Evolutionary conservation across 2,113 vertebrate species (phyloP).

Genomic region (Cynopterus brachyotis): DNA sequence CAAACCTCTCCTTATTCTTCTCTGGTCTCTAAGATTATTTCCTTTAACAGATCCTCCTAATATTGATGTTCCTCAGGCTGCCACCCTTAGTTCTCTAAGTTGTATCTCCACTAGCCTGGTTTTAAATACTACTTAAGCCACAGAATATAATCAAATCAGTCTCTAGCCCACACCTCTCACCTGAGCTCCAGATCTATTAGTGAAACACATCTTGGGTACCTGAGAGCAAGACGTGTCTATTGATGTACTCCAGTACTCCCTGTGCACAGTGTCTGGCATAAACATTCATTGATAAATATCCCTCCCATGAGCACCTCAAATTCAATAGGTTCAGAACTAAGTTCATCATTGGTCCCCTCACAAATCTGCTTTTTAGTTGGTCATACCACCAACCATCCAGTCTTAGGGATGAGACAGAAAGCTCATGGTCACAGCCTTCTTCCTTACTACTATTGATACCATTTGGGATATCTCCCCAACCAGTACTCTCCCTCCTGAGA

Average conservation of each 20-base stretch:
- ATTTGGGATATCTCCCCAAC: background rate
- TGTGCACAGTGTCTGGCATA: background rate
- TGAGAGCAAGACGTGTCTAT: background rate
- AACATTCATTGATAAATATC: background rate
- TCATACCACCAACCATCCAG: background rate
- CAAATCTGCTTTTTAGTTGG: background rate
- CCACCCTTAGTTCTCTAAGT: background rate
- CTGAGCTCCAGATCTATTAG: background rate
- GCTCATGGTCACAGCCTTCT: background rate
- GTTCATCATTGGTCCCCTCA: background rate
- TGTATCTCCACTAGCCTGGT: background rate
- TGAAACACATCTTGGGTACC: background rate
- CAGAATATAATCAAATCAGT: background rate
- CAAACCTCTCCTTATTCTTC: background rate
- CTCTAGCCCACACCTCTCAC: background rate
- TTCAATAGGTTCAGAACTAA: constrained; percentile 4
- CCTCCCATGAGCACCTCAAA: background rate
- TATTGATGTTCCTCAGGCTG: background rate
- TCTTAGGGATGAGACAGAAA: background rate
- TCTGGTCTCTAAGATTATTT: background rate
- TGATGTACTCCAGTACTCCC: background rate
- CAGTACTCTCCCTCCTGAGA: constrained; percentile 17
- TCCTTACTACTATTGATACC: background rate
- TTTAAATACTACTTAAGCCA: constrained; percentile 5
- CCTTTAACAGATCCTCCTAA: background rate